Percentiles rank a stretch among this genome's conserved stretches.
phyloP scores from a whole-genome alignment of 2,888 invertebrate genomes.

The Gastrophysa polygoni region DNA sequence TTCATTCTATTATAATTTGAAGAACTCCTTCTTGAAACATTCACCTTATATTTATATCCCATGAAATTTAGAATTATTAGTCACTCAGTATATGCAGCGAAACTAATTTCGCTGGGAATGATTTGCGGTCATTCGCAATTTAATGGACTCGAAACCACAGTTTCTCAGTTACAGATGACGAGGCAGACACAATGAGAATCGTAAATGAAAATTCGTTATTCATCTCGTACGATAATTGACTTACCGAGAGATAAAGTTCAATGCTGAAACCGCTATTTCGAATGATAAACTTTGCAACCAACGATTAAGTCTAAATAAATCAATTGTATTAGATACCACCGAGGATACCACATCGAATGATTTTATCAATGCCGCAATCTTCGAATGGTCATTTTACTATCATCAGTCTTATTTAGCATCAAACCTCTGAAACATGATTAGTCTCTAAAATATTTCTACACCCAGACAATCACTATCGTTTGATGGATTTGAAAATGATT shows the following conservation, averaged over 20 bases:
- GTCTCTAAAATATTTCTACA: too few relatives aligned
- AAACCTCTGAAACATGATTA: too few relatives aligned
- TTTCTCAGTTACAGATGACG: not conserved
- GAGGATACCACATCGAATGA: not conserved
- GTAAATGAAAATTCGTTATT: not conserved
- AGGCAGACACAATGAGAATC: not conserved
- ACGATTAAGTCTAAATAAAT: not conserved
- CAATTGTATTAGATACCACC: not conserved
- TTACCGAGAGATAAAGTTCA: not conserved
- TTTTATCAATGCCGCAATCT: not conserved
- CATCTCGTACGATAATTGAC: not conserved
- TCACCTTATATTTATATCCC: not conserved
- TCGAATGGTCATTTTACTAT: not conserved
- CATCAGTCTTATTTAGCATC: too few relatives aligned
- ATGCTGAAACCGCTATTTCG: not conserved
- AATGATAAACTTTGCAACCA: not conserved
- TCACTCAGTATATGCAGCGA: not conserved
- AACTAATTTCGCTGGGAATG: not conserved
- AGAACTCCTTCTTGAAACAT: too few relatives aligned
- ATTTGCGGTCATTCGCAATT: conserved; percentile 1
- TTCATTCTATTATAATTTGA: too few relatives aligned
- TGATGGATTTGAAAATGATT: too few relatives aligned
- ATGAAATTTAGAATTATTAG: not conserved
- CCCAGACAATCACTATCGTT: too few relatives aligned
- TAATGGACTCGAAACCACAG: not conserved